phyloP scores from a whole-genome alignment of 1,140 invertebrate genomes.

The Agrypnia vestita region DNA sequence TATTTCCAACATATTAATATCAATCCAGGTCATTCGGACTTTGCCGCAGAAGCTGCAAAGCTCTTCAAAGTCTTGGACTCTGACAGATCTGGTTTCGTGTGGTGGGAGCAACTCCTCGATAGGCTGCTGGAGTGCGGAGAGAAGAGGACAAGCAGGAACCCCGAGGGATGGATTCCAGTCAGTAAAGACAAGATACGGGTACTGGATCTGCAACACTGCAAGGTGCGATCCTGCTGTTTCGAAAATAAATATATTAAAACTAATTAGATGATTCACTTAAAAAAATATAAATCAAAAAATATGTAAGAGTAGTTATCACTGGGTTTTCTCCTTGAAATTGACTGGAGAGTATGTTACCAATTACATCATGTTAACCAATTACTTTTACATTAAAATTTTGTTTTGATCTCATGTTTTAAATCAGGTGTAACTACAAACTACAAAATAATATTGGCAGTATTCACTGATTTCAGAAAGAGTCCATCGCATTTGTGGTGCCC shows the following conservation, averaged over 20 bases:
- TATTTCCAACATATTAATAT: too few species aligned
- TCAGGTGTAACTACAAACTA: too few species aligned
- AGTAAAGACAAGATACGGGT: constrained; percentile 50
- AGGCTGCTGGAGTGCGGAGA: constrained; percentile 47
- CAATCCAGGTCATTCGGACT: constrained; percentile 34
- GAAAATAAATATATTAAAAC: too few species aligned
- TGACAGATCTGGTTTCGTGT: constrained; percentile 45
- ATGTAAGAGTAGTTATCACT: too few species aligned
- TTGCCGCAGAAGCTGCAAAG: constrained; percentile 37
- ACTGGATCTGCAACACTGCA: constrained; percentile 54
- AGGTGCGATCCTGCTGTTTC: constrained; percentile 16
- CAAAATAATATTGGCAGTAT: too few species aligned
- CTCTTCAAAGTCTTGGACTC: constrained; percentile 51
- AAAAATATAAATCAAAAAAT: too few species aligned
- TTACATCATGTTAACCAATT: too few species aligned
- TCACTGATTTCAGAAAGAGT: constrained; percentile 65
- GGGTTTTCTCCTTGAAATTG: too few species aligned
- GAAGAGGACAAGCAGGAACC: constrained; percentile 35
- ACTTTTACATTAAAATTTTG: too few species aligned
- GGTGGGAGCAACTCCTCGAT: constrained; percentile 55
- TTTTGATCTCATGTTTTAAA: too few species aligned
- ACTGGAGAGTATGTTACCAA: too few species aligned
- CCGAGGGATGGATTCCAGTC: constrained; percentile 37
- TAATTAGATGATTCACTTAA: too few species aligned
- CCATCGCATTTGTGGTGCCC: constrained; percentile 67